These are phyloP conservation scores for Capromys pilorides DNA, from an alignment of 2,797 vertebrate species.

Conservation along the genomic window DNA sequence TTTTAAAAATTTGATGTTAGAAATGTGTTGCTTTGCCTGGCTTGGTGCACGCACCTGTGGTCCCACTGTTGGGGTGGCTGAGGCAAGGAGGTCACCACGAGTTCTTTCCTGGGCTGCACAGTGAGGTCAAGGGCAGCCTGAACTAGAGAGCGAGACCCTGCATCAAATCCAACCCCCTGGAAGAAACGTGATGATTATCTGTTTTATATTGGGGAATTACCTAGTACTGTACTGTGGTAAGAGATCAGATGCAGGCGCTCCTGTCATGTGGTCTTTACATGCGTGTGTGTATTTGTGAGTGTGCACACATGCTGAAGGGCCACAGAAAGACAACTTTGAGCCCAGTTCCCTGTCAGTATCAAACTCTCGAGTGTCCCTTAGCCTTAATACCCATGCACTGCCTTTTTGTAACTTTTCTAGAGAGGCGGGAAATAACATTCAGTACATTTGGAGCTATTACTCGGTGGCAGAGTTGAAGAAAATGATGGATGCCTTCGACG, in stretches of 20 bases:
- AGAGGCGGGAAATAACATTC: slow-evolving; percentile 87
- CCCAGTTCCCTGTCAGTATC: not conserved
- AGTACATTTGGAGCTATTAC: slow-evolving; percentile 89
- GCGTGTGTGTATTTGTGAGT: not conserved
- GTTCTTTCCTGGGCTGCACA: not conserved
- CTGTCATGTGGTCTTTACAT: not conserved
- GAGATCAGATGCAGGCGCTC: not conserved
- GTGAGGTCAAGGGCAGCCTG: not conserved
- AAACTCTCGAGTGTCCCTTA: not conserved
- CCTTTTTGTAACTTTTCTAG: slow-evolving; percentile 80
- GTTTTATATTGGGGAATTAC: slow-evolving; percentile 34
- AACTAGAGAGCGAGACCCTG: not conserved
- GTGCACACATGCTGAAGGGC: not conserved
- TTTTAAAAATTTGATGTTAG: slow-evolving; percentile 40
- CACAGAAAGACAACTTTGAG: not conserved
- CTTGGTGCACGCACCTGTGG: not conserved
- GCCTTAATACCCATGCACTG: not conserved
- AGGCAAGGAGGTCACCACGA: not conserved
- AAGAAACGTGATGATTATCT: slow-evolving; percentile 41
- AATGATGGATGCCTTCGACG: slow-evolving; percentile 87
- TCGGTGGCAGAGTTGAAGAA: slow-evolving; percentile 85
- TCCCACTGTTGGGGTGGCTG: not conserved
- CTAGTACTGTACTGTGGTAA: not conserved
- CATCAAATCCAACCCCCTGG: not conserved
- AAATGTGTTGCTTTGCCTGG: slow-evolving; percentile 26